A percentile compares a stretch with the other conserved stretches of the same genome.
phyloP scores from a whole-genome alignment of 2,888 invertebrate genomes.

The Ypsolopha scabrella region DNA sequence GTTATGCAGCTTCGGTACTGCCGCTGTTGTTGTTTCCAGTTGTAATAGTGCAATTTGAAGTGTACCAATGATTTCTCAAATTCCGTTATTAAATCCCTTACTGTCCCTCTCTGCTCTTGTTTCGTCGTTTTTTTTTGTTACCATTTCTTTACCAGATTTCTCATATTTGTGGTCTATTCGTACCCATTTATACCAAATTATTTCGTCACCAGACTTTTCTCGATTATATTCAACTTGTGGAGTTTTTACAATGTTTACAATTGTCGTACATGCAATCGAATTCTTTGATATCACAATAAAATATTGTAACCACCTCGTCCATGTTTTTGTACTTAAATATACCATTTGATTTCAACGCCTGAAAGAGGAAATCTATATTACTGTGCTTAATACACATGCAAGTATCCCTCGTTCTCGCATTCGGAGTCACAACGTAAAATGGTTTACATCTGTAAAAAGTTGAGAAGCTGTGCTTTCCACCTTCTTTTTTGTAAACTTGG shows the following conservation, averaged over 20 bases:
- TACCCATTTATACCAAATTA: conserved; percentile 8
- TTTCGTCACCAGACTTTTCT: background rate
- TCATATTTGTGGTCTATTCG: conserved; percentile 3
- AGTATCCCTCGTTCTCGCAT: conserved; percentile 9
- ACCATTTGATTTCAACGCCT: background rate
- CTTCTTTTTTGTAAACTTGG: conserved; percentile 12
- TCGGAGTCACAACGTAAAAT: conserved; percentile 11
- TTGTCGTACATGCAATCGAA: background rate
- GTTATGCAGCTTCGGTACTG: no score
- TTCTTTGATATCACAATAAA: background rate
- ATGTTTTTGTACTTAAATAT: background rate
- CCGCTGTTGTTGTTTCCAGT: conserved; percentile 3
- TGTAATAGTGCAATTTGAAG: conserved; percentile 8
- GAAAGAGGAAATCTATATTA: conserved; percentile 5
- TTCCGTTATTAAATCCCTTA: background rate
- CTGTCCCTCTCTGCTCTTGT: background rate
- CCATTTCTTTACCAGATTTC: background rate
- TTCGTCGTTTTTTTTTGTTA: conserved; percentile 2
- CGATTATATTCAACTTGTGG: no score
- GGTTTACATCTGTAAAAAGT: conserved; percentile 14
- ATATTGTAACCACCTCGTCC: background rate
- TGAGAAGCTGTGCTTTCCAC: conserved; percentile 10
- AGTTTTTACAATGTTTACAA: background rate
- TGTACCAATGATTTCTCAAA: background rate
- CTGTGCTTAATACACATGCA: conserved; percentile 10